Base-by-base conservation (phyloP, 2,113 vertebrate species). In the Pseudopodoces humilis region DNA sequence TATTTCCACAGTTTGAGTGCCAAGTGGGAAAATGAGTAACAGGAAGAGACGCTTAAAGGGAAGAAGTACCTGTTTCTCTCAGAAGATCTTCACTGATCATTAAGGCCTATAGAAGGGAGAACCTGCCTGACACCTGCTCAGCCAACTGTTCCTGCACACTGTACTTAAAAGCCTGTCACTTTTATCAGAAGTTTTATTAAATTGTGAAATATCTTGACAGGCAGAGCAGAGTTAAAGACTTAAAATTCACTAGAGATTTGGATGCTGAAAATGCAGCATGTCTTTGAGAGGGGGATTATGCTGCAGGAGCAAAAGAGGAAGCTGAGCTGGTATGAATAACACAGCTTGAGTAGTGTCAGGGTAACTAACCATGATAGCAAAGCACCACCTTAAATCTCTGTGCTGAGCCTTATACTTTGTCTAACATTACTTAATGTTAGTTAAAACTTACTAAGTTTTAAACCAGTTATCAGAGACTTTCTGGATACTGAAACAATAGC, bases 11-110 rank as follows among this genome's bases (percentile, higher is more conserved):
- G 75, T 77, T 53, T 65, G 62, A 53, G 39, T 80, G 85, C 90
- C 82, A 94, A 86, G 35, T 71, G 37, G 87, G 85, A 88, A 95
- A 95, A 81, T 94, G 82, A 95, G 75, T 95, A 94, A 94, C 0
- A 1, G 94, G 90, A 94, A 95, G 75, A 95, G 50, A 85, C 28
- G 71, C 56, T 72, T 55, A 47, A 85, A 92, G 44, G 59, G 75
- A 90, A 88, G 82, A 77, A 89, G 14, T 68, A 90, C 87, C 64
- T 92, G 17, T 70, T 94, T 86, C 71, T 90, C 37, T 91, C 27
- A 4, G 70, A 91, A 72, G 46, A 69, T 69, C 39, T 65, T 82
- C 63, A 8, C 53, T 70, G n/a, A 50, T 77, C 27, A 8, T 59
- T 74, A 65, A 85, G 72, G 55, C 56, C 33, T 56, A 11, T 4